Evolutionary conservation across 2,113 vertebrate species (phyloP), one percentile per base, ranked within the genome.

Genomic region (Zapornia atra): DNA sequence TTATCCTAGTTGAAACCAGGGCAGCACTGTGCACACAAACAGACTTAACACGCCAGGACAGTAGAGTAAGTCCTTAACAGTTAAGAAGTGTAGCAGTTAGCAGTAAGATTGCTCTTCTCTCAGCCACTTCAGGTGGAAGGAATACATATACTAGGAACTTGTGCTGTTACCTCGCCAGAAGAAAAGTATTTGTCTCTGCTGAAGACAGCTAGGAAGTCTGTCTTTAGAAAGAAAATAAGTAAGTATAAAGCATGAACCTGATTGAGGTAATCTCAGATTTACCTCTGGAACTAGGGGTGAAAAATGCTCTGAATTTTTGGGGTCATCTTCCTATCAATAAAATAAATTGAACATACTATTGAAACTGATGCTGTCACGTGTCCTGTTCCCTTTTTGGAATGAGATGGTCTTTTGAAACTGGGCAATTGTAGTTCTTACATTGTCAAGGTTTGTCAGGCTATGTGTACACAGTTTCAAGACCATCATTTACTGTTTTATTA

Each of bases 131-230:
- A 40, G 19, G 40, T 70, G 29, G 19, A 6, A 48, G 46, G 21
- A 88, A 36, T 48, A 44, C 2, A 1, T 54, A 8, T 0, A 0
- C 10, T 53, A 5, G 5, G 59, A 79, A 28, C 15, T 71, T 76
- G 15, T 60, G 29, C 7, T 7, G 25, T 92, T 90, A 68, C 15
- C 40, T 72, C 72, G 68, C 16, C 8, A 40, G 26, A 40, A 68
- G 61, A 15, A 40, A n/a, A 72, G 20, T 61, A 38, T 2, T 22
- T 78, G 9, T 22, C 15, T 86, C 26, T 75, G 42, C n/a, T 29
- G 16, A 48, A 63, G 38, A 24, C 3, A 20, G 19, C 16, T 31
- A 17, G 28, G 46, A 84, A 7, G 4, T 21, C 9, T 71, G 13
- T 25, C 31, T 12, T 3, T 38, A 50, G 59, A 40, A 72, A 17